phyloP scores from a whole-genome alignment of 1,140 invertebrate species.

The Drosophila rhopaloa region DNA sequence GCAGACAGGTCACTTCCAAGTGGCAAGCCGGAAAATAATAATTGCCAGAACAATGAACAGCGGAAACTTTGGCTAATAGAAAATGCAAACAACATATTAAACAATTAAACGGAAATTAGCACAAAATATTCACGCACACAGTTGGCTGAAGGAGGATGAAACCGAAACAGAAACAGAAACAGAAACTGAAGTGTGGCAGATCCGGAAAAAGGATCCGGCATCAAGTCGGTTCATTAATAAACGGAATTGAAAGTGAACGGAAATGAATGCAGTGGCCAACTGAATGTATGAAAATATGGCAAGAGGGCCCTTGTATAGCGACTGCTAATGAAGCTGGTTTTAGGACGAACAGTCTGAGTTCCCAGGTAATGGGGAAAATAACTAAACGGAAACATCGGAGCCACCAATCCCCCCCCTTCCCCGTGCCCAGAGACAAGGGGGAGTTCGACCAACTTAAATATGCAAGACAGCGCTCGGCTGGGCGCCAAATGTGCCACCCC shows the following conservation, averaged over 20 bases:
- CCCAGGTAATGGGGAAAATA: constrained; percentile 56
- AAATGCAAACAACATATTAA: constrained; percentile 81
- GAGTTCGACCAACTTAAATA: constrained; percentile 66
- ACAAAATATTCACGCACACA: constrained; percentile 61
- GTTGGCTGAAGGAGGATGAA: neutral
- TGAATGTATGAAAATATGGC: constrained; percentile 41
- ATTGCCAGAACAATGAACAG: constrained; percentile 65
- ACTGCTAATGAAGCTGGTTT: constrained; percentile 63
- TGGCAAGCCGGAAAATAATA: constrained; percentile 41
- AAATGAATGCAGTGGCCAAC: constrained; percentile 64
- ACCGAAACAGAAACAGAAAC: neutral
- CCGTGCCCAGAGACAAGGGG: neutral
- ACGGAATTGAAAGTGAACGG: constrained; percentile 58
- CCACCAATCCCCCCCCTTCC: constrained; percentile 21
- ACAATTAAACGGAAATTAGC: constrained; percentile 82
- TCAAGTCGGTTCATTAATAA: constrained; percentile 67
- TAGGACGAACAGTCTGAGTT: neutral
- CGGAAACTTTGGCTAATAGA: constrained; percentile 71
- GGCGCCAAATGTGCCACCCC: constrained; percentile 68
- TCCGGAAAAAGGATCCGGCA: constrained; percentile 9
- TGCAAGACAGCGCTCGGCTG: constrained; percentile 73
- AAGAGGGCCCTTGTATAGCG: neutral
- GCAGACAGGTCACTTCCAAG: constrained; percentile 13
- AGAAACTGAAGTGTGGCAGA: neutral
- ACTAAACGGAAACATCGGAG: constrained; percentile 60